These are phyloP conservation scores for Perccottus glenii DNA, from an alignment of 2,113 vertebrate genomes.

Conservation along the genomic window DNA sequence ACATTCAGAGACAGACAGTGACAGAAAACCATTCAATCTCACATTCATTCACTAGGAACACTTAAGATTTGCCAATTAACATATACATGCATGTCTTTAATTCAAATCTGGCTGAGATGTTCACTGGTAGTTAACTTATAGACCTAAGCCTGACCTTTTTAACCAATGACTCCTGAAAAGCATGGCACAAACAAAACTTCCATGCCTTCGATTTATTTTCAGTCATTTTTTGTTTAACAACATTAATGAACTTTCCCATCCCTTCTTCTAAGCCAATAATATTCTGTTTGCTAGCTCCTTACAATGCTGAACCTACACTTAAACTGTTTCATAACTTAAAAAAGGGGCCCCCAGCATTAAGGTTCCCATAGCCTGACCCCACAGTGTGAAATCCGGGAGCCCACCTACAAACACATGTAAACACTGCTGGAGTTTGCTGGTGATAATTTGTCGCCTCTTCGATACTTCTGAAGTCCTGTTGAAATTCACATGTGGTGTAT, in stretches of 20 bases:
- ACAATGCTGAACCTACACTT: neutral
- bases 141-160: slow-evolving; percentile 35
- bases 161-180: slow-evolving; percentile 21
- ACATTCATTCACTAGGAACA: too few relatives aligned
- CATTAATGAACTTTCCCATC: neutral
- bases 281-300: neutral
- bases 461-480: slow-evolving; percentile 13
- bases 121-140: slow-evolving; percentile 38
- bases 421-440: slow-evolving; percentile 7
- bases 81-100: too few relatives aligned
- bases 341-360: too few relatives aligned
- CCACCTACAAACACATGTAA: slow-evolving; percentile 19
- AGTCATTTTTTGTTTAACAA: neutral
- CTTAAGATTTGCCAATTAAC: too few relatives aligned
- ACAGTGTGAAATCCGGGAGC: slow-evolving; percentile 1
- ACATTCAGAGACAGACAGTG: too few relatives aligned
- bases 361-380: slow-evolving; percentile 3
- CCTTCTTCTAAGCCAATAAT: too few relatives aligned
- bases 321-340: neutral
- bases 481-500: slow-evolving; percentile 32
- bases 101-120: slow-evolving; percentile 19
- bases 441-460: slow-evolving; percentile 24
- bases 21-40: too few relatives aligned
- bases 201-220: slow-evolving; percentile 3
- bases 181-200: neutral